Evolutionary conservation across 2,888 invertebrate genomes (phyloP).

Genomic region (Cyaniris semiargus): DNA sequence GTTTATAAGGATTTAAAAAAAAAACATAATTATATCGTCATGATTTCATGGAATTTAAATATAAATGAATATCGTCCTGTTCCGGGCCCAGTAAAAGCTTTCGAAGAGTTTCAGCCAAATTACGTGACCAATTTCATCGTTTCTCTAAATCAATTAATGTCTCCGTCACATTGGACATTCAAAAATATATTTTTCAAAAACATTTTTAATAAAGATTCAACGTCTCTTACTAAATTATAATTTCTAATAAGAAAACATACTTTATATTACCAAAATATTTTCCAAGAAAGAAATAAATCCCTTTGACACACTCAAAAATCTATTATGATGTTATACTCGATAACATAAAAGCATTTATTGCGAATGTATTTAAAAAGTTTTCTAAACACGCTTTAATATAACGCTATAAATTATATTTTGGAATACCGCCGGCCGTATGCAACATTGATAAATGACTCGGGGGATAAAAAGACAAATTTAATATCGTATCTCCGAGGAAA

Average conservation of each 20-base stretch:
- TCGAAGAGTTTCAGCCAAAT: conserved; percentile 20
- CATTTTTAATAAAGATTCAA: not conserved
- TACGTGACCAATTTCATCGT: conserved; percentile 33
- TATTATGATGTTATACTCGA: not conserved
- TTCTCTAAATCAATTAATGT: conserved; percentile 25
- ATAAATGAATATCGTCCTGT: conserved; percentile 4
- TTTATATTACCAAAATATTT: not conserved
- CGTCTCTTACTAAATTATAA: not conserved
- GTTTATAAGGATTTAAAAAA: too few relatives aligned
- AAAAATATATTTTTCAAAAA: not conserved
- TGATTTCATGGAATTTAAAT: conserved; percentile 16
- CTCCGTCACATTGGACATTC: conserved; percentile 10
- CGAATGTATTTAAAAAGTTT: not conserved
- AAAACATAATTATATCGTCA: too few relatives aligned
- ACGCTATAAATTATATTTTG: conserved; percentile 28
- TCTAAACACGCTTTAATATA: conserved; percentile 25
- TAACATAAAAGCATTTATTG: not conserved
- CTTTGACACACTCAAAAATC: not conserved
- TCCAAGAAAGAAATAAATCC: not conserved
- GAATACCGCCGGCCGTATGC: conserved; percentile 29
- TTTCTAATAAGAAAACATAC: not conserved
- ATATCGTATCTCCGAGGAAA: conserved; percentile 51
- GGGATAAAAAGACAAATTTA: conserved; percentile 61
- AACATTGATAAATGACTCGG: conserved; percentile 55
- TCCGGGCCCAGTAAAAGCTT: conserved; percentile 21